Conservation (phyloP, 1,140 invertebrate genomes). For the Orchesella cincta region DNA sequence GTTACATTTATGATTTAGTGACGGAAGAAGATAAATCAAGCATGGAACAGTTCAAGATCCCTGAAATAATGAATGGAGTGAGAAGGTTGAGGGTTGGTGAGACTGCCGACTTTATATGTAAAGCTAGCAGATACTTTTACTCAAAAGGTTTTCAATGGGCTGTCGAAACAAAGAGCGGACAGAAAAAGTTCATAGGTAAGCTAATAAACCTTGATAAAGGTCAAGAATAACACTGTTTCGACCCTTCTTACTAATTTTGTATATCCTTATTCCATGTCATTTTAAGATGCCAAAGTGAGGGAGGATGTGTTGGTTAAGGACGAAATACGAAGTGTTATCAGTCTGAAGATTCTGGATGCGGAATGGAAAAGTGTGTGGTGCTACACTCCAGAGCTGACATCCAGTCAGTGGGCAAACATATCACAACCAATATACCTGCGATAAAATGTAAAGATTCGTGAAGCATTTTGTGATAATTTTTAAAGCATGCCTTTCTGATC, state of each 20-base stretch:
- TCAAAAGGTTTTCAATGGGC: conserved; percentile 43
- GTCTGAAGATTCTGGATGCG: conserved; percentile 14
- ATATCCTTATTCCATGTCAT: not conserved
- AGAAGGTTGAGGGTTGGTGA: conserved; percentile 34
- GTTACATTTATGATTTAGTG: conserved; percentile 34
- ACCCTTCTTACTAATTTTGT: not conserved
- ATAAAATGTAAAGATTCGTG: not conserved
- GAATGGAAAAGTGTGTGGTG: conserved; percentile 44
- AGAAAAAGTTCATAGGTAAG: conserved; percentile 35
- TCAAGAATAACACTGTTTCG: not conserved
- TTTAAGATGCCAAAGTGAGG: conserved; percentile 28
- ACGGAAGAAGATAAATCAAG: conserved; percentile 31
- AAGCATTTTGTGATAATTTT: conserved; percentile 5
- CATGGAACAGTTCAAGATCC: conserved; percentile 30
- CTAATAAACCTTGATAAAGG: too few species aligned
- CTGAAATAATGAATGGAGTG: conserved; percentile 31
- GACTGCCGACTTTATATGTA: conserved; percentile 36
- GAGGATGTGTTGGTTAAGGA: conserved; percentile 36
- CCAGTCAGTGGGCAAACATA: conserved; percentile 35
- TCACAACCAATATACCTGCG: conserved; percentile 37
- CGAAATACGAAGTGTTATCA: conserved; percentile 23
- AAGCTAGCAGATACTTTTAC: conserved; percentile 39
- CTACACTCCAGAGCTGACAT: conserved; percentile 34
- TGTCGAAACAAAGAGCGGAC: conserved; percentile 35
- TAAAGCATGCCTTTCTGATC: not conserved